These are phyloP conservation scores for Zaprionus nigranus DNA, from an alignment of 1,140 invertebrate species.

Conservation along the genomic window DNA sequence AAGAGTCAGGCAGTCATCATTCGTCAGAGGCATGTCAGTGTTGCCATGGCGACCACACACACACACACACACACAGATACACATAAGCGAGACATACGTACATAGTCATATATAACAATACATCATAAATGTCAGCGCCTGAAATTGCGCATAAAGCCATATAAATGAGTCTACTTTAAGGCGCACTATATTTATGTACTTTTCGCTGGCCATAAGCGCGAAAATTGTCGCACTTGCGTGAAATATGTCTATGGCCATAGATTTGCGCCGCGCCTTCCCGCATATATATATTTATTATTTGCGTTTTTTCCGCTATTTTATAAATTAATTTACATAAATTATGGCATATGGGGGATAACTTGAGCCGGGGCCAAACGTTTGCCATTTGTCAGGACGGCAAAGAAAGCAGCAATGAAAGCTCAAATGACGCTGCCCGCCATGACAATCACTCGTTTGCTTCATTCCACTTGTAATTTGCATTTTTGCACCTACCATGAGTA, in stretches of 20 bases:
- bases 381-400: constrained; percentile 63
- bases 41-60: constrained; percentile 52
- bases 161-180: constrained; percentile 82
- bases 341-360: constrained; percentile 67
- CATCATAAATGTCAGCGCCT: constrained; percentile 81
- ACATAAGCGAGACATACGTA: not conserved
- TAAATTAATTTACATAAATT: constrained; percentile 83
- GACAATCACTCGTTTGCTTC: constrained; percentile 61
- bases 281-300: constrained; percentile 16
- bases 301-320: constrained; percentile 40
- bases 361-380: constrained; percentile 63
- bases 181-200: constrained; percentile 78
- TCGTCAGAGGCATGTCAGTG: constrained; percentile 48
- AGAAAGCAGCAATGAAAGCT: constrained; percentile 53
- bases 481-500: constrained; percentile 62
- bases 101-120: constrained; percentile 53
- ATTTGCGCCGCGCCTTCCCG: constrained; percentile 20
- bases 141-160: constrained; percentile 82
- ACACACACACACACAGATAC: not conserved
- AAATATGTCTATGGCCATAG: constrained; percentile 58
- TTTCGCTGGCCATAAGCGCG: constrained; percentile 55
- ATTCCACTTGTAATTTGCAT: constrained; percentile 76
- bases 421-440: constrained; percentile 43
- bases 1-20: constrained; percentile 47
- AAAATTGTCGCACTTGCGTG: constrained; percentile 75